Evolutionary conservation across 2,888 invertebrate genomes (phyloP), one percentile per base, ranked within the genome.

Genomic region (Acrobasis repandana): DNA sequence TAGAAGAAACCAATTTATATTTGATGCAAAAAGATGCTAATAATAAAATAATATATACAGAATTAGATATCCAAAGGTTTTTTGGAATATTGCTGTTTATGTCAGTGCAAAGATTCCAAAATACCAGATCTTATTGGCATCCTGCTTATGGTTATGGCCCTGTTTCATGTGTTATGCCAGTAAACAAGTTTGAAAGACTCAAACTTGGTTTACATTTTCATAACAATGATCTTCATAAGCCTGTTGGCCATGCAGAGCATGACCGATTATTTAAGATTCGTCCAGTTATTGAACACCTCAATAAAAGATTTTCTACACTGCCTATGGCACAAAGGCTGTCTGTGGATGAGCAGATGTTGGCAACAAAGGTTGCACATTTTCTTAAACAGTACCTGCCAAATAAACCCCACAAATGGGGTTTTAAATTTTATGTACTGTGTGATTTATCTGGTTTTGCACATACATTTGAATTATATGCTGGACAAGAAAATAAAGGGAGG

Each of bases 151-250:
- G n/a, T n/a, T n/a, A n/a, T n/a, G n/a, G 68, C 1, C 69, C 67
- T 10, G 69, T 72, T 63, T 62, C 58, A n/a, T 63, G 65, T 61
- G 69, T 65, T 63, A 73, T 74, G 71, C 63, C 69, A 63, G 57
- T 72, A 48, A 74, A 75, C 62, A 67, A 64, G 9, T 77, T 74
- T 72, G 72, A 76, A 62, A 72, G 68, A 67, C 67, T 68, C 62
- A 66, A 66, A 63, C 48, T 64, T 63, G 65, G 64, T 58, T 65
- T 74, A 60, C 70, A 75, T 70, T 72, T 73, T 60, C 69, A 73
- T 34, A 68, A 76, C 63, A 73, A 74, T 70, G 65, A 71, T n/a
- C 62, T 63, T 51, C 70, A 72, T 54, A 66, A 67, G 66, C 72
- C 72, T 60, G 61, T 65, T 63, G 71, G 62, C 43, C 69, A 71